These are phyloP conservation scores for Empidonax alnorum DNA, from an alignment of 2,113 vertebrate species.

Conservation along the genomic window DNA sequence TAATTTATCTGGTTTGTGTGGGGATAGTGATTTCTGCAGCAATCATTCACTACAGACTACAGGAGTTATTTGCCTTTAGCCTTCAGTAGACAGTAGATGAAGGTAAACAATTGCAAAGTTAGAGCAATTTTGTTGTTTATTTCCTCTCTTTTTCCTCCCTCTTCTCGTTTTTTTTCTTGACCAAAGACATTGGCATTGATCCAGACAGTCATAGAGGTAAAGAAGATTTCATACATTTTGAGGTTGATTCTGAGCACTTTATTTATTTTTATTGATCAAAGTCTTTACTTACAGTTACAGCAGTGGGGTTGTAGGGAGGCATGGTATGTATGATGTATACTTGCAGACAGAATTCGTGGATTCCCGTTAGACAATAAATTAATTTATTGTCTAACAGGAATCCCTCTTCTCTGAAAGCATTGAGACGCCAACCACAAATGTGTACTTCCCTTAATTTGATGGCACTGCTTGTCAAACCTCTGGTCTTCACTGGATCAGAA, in stretches of 20 bases:
- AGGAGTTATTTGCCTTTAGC: background rate
- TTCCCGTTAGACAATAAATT: background rate
- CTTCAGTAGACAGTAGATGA: background rate
- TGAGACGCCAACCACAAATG: background rate
- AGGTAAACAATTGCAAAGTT: background rate
- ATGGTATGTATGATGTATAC: accelerated
- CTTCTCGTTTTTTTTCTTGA: background rate
- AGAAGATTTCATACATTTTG: background rate
- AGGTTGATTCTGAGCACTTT: background rate
- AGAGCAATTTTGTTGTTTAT: background rate
- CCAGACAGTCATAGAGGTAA: background rate
- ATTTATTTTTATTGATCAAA: background rate
- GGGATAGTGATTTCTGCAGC: background rate
- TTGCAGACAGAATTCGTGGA: background rate
- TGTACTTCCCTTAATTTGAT: background rate
- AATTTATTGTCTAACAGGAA: too few relatives aligned
- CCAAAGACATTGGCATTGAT: background rate
- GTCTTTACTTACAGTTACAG: background rate
- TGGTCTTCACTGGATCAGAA: background rate
- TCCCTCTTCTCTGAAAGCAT: background rate
- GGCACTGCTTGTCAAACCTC: background rate
- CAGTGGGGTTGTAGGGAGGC: background rate
- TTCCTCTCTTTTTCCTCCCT: background rate
- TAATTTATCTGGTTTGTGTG: background rate
- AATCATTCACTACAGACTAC: background rate